A percentile compares a stretch with the other conserved stretches of the same genome.
Evolutionary conservation across 2,888 invertebrate species (phyloP).

Genomic region (Eucera pruinosa): DNA sequence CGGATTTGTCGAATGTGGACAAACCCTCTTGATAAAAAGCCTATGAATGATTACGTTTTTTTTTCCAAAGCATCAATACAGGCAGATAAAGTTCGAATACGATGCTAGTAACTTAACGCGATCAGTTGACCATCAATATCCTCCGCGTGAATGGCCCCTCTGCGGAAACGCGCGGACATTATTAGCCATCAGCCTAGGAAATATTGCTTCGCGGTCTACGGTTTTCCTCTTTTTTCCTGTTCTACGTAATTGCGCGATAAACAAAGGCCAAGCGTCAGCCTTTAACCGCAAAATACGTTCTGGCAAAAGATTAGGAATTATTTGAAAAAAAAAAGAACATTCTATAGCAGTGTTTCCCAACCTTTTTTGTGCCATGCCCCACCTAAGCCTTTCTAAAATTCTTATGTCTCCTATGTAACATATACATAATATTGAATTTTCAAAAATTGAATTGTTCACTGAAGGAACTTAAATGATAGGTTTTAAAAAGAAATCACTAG

Average conservation of each 20-base stretch:
- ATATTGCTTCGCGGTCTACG: slow-evolving; percentile 1
- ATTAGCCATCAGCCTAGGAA: slow-evolving; percentile 31
- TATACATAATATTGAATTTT: too few relatives aligned
- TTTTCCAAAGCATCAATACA: slow-evolving; percentile 1
- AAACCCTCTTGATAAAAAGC: slow-evolving; percentile 1
- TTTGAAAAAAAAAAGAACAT: slow-evolving; percentile 5
- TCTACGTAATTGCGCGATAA: slow-evolving; percentile 26
- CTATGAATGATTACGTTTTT: neutral
- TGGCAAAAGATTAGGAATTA: slow-evolving; percentile 6
- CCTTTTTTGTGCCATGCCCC: too few relatives aligned
- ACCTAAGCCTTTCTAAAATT: too few relatives aligned
- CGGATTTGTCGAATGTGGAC: neutral
- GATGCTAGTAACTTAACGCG: slow-evolving; percentile 27
- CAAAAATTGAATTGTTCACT: too few relatives aligned
- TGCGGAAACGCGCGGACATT: slow-evolving; percentile 29
- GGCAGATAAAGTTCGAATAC: slow-evolving; percentile 21
- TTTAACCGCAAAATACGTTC: slow-evolving; percentile 2
- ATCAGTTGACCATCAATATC: slow-evolving; percentile 36
- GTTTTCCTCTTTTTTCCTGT: neutral
- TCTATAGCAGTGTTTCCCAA: too few relatives aligned
- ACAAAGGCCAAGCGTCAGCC: slow-evolving; percentile 3
- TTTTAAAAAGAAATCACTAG: too few relatives aligned
- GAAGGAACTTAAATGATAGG: too few relatives aligned
- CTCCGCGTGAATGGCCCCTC: slow-evolving; percentile 28
- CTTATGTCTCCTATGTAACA: too few relatives aligned